Conservation (phyloP, 2,888 invertebrate genomes). For the Torymus aiolomorphi region DNA sequence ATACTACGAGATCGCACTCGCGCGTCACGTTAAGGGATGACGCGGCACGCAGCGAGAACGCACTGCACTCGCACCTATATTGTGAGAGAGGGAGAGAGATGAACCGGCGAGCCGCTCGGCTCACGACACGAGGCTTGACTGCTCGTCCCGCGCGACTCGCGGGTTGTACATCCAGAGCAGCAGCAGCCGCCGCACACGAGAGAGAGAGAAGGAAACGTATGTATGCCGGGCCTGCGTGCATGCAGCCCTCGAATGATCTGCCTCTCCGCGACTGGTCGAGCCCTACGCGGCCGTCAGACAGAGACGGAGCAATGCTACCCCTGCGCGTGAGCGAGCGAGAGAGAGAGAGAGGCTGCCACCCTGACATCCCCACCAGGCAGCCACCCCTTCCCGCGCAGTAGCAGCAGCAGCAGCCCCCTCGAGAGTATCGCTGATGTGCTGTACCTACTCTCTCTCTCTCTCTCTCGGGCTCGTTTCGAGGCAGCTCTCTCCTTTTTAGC, state of each 20-base stretch:
- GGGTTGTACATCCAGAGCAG: neutral
- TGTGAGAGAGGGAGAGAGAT: conserved; percentile 1
- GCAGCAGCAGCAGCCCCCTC: conserved; percentile 33
- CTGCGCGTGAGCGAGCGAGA: neutral
- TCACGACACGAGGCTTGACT: conserved; percentile 54
- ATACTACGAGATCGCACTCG: neutral
- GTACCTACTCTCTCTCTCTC: conserved; percentile 1
- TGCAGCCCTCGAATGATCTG: conserved; percentile 70
- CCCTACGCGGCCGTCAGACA: conserved; percentile 57
- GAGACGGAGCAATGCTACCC: conserved; percentile 7
- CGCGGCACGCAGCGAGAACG: no score
- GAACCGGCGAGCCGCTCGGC: conserved; percentile 41
- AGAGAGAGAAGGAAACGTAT: conserved; percentile 7
- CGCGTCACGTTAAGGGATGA: neutral
- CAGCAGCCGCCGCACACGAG: neutral
- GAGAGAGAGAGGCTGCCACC: conserved; percentile 1
- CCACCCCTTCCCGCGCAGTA: conserved; percentile 39
- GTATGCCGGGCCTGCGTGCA: conserved; percentile 59
- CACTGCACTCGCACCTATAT: neutral
- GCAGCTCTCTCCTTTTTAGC: conserved; percentile 38
- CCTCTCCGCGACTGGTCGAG: conserved; percentile 62
- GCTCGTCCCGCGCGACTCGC: conserved; percentile 26
- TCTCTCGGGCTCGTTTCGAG: neutral
- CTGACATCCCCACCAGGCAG: conserved; percentile 33
- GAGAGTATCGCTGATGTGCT: conserved; percentile 8